Percentiles rank a stretch among this genome's conserved stretches.
phyloP scores from a whole-genome alignment of 2,113 vertebrate genomes.

The Lepus europaeus region DNA sequence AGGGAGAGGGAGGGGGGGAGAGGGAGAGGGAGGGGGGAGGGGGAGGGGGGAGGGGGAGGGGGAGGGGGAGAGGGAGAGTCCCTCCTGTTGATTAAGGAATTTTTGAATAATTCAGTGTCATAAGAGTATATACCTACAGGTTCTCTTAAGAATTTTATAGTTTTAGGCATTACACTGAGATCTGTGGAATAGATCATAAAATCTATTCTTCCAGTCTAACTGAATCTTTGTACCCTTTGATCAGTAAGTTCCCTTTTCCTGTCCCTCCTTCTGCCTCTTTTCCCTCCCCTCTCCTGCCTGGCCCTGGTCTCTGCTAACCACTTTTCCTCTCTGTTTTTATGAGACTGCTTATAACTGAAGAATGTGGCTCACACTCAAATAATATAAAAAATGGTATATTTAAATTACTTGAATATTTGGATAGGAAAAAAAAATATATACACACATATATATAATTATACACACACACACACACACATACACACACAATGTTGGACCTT shows the following conservation, averaged over 20 bases:
- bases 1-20: too few species aligned
- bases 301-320: neutral
- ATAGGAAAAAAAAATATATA: neutral
- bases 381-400: neutral
- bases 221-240: neutral
- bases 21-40: too few species aligned
- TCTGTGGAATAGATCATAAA: neutral
- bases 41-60: too few species aligned
- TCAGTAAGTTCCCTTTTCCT: neutral
- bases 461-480: too few species aligned
- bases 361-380: neutral
- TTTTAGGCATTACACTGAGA: neutral
- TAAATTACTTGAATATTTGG: neutral
- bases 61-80: too few species aligned
- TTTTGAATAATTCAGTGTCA: neutral
- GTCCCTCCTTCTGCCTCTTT: too few species aligned
- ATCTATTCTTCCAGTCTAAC: neutral
- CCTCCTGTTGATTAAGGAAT: neutral
- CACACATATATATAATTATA: too few species aligned
- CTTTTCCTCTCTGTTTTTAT: neutral
- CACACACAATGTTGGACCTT: neutral
- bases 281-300: too few species aligned
- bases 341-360: neutral
- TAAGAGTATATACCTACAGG: neutral
- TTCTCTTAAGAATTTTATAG: neutral